Conservation (phyloP, 2,888 invertebrate genomes). For the Ichneumon xanthorius region DNA sequence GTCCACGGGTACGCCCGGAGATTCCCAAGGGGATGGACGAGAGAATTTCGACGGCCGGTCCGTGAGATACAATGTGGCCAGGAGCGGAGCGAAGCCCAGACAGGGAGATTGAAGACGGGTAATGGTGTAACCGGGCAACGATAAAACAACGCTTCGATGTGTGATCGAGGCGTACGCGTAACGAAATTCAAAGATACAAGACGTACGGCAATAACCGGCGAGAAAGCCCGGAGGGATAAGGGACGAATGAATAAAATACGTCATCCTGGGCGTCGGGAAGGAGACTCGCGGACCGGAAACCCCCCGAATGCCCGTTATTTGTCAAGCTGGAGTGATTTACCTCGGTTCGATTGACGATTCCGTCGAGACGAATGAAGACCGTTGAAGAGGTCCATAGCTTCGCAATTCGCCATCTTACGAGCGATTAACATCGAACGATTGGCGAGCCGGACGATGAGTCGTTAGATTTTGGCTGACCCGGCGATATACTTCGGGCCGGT, state of each 20-base stretch:
- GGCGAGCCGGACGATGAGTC: slow-evolving; percentile 76
- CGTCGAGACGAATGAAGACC: slow-evolving; percentile 61
- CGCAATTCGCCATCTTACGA: slow-evolving; percentile 48
- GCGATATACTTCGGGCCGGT: slow-evolving; percentile 76
- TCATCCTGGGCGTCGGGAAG: no score
- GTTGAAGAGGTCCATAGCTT: slow-evolving; percentile 2
- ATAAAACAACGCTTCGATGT: slow-evolving; percentile 8
- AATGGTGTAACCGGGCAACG: slow-evolving; percentile 5
- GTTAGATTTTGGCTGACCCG: slow-evolving; percentile 81
- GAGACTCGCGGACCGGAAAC: neutral
- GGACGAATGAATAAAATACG: neutral
- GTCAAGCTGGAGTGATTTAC: neutral
- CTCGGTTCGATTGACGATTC: slow-evolving; percentile 67
- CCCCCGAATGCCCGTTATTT: neutral
- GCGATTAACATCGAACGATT: slow-evolving; percentile 81
- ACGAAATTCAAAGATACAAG: slow-evolving; percentile 7
- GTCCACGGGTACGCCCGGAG: slow-evolving; percentile 22
- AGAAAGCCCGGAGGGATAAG: neutral
- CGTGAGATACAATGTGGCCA: slow-evolving; percentile 38
- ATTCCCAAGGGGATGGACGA: slow-evolving; percentile 47
- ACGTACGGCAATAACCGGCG: neutral
- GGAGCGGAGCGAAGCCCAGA: slow-evolving; percentile 10
- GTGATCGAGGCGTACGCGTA: slow-evolving; percentile 4
- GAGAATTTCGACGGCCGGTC: slow-evolving; percentile 34
- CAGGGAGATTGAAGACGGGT: slow-evolving; percentile 20